Base-by-base conservation (phyloP, 64 coral and sea anemone genomes). In the Montipora sp. region DNA sequence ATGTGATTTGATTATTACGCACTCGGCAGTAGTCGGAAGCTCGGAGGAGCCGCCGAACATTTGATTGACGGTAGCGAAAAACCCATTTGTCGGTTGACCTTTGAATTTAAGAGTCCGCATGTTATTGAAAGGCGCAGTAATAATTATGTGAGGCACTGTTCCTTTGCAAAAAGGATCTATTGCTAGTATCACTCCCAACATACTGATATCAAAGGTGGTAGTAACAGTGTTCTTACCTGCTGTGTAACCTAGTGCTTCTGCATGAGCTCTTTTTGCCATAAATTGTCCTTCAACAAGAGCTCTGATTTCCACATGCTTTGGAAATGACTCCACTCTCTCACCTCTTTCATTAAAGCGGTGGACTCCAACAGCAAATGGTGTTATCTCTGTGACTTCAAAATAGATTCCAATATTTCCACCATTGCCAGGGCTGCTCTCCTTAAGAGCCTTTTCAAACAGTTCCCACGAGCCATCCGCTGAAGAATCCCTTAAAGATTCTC, bases 321-420 rank as follows among this genome's bases (percentile, higher is more conserved):
- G 19, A 89, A 98, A 94, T 21, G 83, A 77, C 20, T 98, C 82
- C 5, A 96, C 94, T 79, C 67, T 88, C 19, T 91, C 79, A 86
- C 60, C 88, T 43, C 77, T 91, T 20, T 88, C 92, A 75, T 93
- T 63, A 90, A 98, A 94, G 3, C 97, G 80, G 75, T 98, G 89
- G 9, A 89, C 79, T 59, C 97, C 97, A 73, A 90, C 88, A 51
- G 97, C 97, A 96, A 96, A 96, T 10, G 97, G 97, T 65, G 94
- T 98, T 20, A 98, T 98, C 83, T 98, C 97, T 55, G 89, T 98
- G 21, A 91, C 89, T 5, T 94, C 84, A 82, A 98, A 98, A 80
- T 98, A 96, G 24, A 98, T 96, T 1, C 97, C 97, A 92, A 98
- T 96, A 75, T 98, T 98, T 15, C 96, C 96, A 94, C 94, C 18